These are phyloP conservation scores for Morus bassanus DNA, from an alignment of 2,797 vertebrate species.

Conservation along the genomic window DNA sequence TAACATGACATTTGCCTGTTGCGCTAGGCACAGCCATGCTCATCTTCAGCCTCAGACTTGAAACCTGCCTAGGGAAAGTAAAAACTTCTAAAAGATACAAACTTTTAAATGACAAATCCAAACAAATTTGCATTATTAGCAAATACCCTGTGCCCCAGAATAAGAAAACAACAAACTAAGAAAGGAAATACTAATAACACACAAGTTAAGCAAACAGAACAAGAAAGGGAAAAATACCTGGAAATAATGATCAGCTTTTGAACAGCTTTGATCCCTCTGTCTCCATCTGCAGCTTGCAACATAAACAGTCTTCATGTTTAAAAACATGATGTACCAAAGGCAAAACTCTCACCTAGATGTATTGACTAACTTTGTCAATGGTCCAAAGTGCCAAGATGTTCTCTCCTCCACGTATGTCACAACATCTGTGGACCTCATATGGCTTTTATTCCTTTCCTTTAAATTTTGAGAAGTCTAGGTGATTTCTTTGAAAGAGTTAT, in stretches of 20 bases:
- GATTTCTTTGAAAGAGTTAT: not conserved
- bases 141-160: not conserved
- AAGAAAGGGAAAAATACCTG: not conserved
- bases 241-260: not conserved
- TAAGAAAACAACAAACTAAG: not conserved
- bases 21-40: not conserved
- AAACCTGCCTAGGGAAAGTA: not conserved
- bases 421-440: not conserved
- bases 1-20: not conserved
- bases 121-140: not conserved
- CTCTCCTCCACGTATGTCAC: not conserved
- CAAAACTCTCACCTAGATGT: not conserved
- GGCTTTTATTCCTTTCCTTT: not conserved
- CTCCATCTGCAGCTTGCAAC: constrained; percentile 9
- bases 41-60: not conserved
- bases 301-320: constrained; percentile 12
- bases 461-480: not conserved
- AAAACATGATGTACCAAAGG: constrained; percentile 28
- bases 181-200: not conserved
- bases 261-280: constrained; percentile 28
- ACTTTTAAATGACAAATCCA: not conserved
- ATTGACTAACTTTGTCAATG: not conserved
- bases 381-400: not conserved
- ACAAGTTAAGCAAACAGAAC: not conserved
- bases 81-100: not conserved